Base-by-base conservation (phyloP, 2,888 invertebrate species). In the Holacanthella duospinosa region DNA sequence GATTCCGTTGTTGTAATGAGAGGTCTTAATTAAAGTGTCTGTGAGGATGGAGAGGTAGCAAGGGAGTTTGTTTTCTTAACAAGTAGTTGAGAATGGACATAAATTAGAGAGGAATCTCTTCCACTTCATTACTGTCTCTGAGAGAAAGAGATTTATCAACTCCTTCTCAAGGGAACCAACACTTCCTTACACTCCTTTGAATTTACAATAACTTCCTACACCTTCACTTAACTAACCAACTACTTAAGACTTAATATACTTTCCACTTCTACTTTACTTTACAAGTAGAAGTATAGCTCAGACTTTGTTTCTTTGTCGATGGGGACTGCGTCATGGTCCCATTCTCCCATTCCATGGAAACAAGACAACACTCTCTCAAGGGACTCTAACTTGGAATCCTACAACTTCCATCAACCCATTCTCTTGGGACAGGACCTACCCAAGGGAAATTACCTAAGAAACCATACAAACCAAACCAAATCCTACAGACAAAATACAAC, bases 1-100 rank as follows among this genome's bases (percentile, higher is more conserved):
- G 21, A 12, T 21, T 3, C 63, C 36, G 6, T 36, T 16, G 16
- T 36, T 36, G 36, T 72, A 72, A 72, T 72, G 71, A 72, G 71
- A 70, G 70, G 70, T 71, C 71, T 72, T 72, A 72, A 72, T 72
- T 72, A 72, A 72, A 72, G 70, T 72, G 72, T 72, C 72, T 71
- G 69, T 70, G 70, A 68, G 68, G 71, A 72, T 72, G 72, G 71
- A 72, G 68, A 70, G 71, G 72, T 69, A 70, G 66, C 72, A 69
- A 64, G 72, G 72, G 72, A 72, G 61, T 71, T 63, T 69, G n/a
- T n/a, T n/a, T n/a, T n/a, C n/a, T n/a, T n/a, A n/a, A n/a, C n/a
- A n/a, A n/a, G n/a, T n/a, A n/a, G n/a, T n/a, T n/a, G n/a, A n/a
- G n/a, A n/a, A n/a, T n/a, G n/a, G n/a, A n/a, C n/a, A n/a, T n/a